phyloP scores from a whole-genome alignment of 2,113 vertebrate species.

The Beaufortia kweichowensis region DNA sequence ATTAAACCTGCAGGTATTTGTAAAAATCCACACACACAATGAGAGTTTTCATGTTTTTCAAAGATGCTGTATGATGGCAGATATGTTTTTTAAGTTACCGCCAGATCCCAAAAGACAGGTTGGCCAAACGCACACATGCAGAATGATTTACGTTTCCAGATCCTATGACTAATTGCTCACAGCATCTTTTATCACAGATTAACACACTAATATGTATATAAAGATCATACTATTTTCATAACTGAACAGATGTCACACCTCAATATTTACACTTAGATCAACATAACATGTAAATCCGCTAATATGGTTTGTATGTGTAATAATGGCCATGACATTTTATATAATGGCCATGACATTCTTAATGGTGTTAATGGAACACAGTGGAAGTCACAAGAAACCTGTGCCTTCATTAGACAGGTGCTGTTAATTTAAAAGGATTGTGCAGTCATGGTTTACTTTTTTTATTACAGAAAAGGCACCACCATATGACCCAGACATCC shows the following conservation, averaged over 20 bases:
- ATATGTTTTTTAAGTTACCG: background rate
- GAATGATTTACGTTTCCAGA: background rate
- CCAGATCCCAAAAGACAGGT: too few species aligned
- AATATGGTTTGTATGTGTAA: constrained; percentile 14
- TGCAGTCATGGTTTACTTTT: background rate
- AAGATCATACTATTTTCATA: background rate
- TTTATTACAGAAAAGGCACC: constrained; percentile 62
- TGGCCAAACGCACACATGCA: too few species aligned
- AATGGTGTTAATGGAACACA: constrained; percentile 5
- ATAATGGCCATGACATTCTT: constrained; percentile 10
- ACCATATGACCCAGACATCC: constrained; percentile 69
- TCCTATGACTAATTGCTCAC: background rate
- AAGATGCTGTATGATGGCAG: too few species aligned
- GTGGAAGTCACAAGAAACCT: background rate
- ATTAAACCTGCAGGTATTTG: constrained; percentile 61
- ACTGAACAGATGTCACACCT: background rate
- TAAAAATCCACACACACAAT: background rate
- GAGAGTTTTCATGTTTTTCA: too few species aligned
- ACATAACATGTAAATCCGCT: constrained; percentile 1
- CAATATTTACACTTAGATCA: background rate
- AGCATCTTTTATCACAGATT: background rate
- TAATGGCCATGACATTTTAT: background rate
- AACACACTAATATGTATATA: background rate
- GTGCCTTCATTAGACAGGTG: constrained; percentile 4
- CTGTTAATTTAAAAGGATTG: constrained; percentile 29